Conservation (phyloP, 2,797 vertebrate species). For the Crocidura indochinensis region DNA sequence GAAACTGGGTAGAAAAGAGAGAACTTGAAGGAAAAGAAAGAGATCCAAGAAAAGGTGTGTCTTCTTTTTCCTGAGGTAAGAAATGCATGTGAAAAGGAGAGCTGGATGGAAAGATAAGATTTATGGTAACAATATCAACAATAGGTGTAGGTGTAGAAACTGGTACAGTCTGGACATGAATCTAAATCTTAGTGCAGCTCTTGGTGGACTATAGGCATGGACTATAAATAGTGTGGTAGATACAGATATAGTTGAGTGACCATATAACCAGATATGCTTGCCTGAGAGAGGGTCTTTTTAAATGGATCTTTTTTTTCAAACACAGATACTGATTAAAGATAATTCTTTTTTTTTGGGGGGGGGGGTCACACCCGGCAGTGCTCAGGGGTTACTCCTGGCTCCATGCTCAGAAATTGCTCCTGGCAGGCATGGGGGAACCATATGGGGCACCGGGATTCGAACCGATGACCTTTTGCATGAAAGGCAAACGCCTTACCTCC, state of each 20-base stretch:
- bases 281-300: background rate
- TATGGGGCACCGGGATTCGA: too few relatives aligned
- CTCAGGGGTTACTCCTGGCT: too few relatives aligned
- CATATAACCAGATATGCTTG: background rate
- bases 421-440: too few relatives aligned
- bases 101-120: background rate
- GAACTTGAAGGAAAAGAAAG: background rate
- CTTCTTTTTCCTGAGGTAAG: background rate
- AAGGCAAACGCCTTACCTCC: too few relatives aligned
- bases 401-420: too few relatives aligned
- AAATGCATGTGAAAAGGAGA: background rate
- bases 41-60: background rate
- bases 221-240: too few relatives aligned
- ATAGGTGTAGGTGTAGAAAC: background rate
- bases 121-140: background rate
- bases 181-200: background rate
- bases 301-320: background rate
- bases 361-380: too few relatives aligned
- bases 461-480: too few relatives aligned
- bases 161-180: background rate
- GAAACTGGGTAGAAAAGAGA: too few relatives aligned
- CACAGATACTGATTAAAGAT: background rate
- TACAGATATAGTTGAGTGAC: background rate
- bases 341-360: conserved; percentile 24
- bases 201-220: too few relatives aligned